phyloP scores from a whole-genome alignment of 2,113 vertebrate genomes.

The Prunella himalayana region DNA sequence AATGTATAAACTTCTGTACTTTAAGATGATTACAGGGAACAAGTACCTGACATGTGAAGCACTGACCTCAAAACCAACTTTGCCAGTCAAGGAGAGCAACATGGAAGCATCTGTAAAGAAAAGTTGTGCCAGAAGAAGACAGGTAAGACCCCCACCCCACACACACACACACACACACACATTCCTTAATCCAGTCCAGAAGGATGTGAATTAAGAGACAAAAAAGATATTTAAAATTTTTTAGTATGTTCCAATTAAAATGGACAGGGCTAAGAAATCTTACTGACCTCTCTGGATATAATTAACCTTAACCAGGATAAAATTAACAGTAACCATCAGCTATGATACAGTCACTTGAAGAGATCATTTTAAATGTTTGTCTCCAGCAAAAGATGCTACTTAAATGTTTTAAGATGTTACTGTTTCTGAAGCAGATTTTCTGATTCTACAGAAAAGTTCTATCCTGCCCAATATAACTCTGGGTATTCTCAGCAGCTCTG shows the following conservation, averaged over 20 bases:
- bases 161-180: rapidly evolving
- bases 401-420: background rate
- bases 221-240: background rate
- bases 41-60: background rate
- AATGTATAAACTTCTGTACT: background rate
- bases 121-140: background rate
- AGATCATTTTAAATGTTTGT: background rate
- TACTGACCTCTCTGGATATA: background rate
- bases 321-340: background rate
- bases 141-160: background rate
- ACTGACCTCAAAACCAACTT: background rate
- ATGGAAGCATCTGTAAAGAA: background rate
- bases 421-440: background rate
- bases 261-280: background rate
- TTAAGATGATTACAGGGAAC: background rate
- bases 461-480: background rate
- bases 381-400: background rate
- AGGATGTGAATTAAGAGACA: background rate
- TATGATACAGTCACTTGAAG: background rate
- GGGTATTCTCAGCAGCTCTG: background rate
- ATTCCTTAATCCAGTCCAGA: background rate
- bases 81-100: background rate
- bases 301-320: background rate
- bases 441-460: background rate
- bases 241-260: background rate